Base-by-base conservation (phyloP, 2,797 vertebrate species). In the Enteromius paludinosus region DNA sequence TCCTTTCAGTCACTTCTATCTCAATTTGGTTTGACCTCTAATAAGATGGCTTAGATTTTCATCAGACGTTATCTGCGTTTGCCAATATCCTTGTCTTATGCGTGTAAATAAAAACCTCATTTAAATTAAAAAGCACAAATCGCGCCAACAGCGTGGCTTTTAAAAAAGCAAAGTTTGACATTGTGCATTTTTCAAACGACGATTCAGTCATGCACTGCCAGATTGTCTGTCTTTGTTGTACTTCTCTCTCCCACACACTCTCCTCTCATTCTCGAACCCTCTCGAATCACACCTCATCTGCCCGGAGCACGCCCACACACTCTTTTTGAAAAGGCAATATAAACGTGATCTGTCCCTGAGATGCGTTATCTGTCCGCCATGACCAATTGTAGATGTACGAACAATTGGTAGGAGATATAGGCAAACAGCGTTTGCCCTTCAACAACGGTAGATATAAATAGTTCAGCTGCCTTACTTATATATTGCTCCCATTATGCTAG, bases 1-100 rank as follows among this genome's bases (percentile, higher is more conserved):
- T 86, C 64, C 83, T 79, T 83, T 86, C 64, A 62, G 69, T 84
- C 59, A 71, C 70, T 82, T 84, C 81, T 61, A 30, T 71, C 85
- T 82, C 62, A 90, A 88, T 87, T 89, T 88, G 87, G 88, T 83
- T 82, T 85, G 45, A 76, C 68, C 82, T 83, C 80, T 69, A 85
- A 79, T 62, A 61, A 69, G 33, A 41, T 59, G 45, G 54, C 70
- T 87, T 56, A 65, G 62, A 77, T 79, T 66, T 79, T 62, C 71
- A 74, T 79, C 78, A 73, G 54, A 25, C 20, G 8, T 25, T n/a
- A 30, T 38, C 74, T 71, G 8, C 11, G 33, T 81, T 54, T 33
- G 43, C 54, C 66, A 30, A 38, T 69, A 70, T 56, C 49, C 25
- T 30, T 30, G 35, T 61, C 49, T 47, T 49, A 4, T 70, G 18